Evolutionary conservation across 2,113 vertebrate genomes (phyloP).

Genomic region (Corythornis vintsioides): DNA sequence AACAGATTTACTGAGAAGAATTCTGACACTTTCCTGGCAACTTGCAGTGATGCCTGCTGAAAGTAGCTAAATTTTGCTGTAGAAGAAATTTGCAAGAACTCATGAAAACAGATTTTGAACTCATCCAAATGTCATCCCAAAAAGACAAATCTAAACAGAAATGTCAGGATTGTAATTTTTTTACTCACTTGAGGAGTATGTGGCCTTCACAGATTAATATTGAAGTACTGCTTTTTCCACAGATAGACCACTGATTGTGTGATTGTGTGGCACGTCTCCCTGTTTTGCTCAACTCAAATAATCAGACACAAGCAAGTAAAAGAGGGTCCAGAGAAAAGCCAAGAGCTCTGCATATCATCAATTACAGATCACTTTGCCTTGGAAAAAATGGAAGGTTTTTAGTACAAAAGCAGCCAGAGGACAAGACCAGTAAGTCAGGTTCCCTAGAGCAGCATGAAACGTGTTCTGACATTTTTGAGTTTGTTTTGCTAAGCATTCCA

Average conservation of each 20-base stretch:
- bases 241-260: neutral
- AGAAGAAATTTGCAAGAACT: slow-evolving; percentile 22
- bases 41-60: slow-evolving; percentile 18
- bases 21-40: slow-evolving; percentile 65
- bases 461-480: neutral
- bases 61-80: slow-evolving; percentile 55
- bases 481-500: neutral
- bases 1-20: slow-evolving; percentile 47
- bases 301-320: neutral
- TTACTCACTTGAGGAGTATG: neutral
- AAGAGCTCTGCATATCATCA: neutral
- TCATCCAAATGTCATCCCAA: slow-evolving; percentile 15
- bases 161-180: slow-evolving; percentile 2
- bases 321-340: neutral
- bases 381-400: neutral
- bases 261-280: neutral
- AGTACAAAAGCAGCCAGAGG: neutral
- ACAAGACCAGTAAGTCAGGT: neutral
- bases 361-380: neutral
- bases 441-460: neutral
- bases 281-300: neutral
- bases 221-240: neutral
- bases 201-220: neutral
- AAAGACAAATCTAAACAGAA: slow-evolving; percentile 36
- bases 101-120: slow-evolving; percentile 34